These are phyloP conservation scores for Chelon auratus DNA, from an alignment of 2,797 vertebrate species.

Conservation along the genomic window DNA sequence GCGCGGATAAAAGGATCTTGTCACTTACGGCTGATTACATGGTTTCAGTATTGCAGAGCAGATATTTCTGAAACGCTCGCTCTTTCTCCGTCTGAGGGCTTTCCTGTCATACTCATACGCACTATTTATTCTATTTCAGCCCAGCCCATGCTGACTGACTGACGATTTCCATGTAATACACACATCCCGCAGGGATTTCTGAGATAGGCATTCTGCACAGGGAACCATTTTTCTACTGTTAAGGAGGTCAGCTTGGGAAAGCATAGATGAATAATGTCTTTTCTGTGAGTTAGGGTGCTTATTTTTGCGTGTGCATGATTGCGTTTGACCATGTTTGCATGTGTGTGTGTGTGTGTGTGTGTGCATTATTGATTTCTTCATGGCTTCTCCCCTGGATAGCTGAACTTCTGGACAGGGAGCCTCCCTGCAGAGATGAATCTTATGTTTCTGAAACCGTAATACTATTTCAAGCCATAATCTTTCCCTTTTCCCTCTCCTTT, in stretches of 20 bases:
- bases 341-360: not conserved
- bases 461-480: constrained; percentile 39
- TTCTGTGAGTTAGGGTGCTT: not conserved
- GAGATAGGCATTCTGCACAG: constrained; percentile 2
- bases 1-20: constrained; percentile 41
- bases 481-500: constrained; percentile 15
- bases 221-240: constrained; percentile 42
- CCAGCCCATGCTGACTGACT: constrained; percentile 36
- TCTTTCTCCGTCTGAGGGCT: constrained; percentile 1
- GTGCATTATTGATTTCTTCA: constrained; percentile 58
- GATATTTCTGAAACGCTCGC: constrained; percentile 27
- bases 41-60: constrained; percentile 32
- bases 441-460: constrained; percentile 52
- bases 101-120: not conserved
- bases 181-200: constrained; percentile 25
- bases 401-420: constrained; percentile 40
- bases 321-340: not conserved
- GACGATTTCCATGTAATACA: constrained; percentile 38
- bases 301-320: not conserved
- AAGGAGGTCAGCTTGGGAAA: constrained; percentile 51
- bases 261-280: constrained; percentile 30
- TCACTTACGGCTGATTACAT: constrained; percentile 55
- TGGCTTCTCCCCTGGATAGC: constrained; percentile 33
- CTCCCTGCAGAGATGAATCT: constrained; percentile 45
- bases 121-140: constrained; percentile 45